A percentile compares a stretch with the other conserved stretches of the same genome.
phyloP scores from a whole-genome alignment of 2,797 vertebrate species.

The Premnoplex brunnescens region DNA sequence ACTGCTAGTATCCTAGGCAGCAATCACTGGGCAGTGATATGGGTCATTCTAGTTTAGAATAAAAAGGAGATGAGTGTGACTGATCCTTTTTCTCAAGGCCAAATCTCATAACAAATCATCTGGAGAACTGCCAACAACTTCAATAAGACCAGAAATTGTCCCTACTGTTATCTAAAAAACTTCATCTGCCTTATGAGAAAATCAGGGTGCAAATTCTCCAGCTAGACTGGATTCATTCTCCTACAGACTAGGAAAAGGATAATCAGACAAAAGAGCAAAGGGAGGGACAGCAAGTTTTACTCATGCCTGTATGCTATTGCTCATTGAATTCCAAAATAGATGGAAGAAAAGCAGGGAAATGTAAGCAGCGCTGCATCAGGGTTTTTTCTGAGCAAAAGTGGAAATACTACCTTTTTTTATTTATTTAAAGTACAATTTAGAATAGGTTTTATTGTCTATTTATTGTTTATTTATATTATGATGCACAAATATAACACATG shows the following conservation, averaged over 20 bases:
- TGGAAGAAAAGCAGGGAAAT: not conserved
- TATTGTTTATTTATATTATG: not conserved
- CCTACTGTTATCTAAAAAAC: slow-evolving; percentile 42
- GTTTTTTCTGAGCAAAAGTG: not conserved
- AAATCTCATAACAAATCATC: slow-evolving; percentile 60
- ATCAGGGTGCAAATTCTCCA: slow-evolving; percentile 25
- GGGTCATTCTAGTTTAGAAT: slow-evolving; percentile 58
- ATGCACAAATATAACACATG: not conserved
- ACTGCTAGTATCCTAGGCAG: slow-evolving; percentile 65
- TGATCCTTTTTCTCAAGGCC: slow-evolving; percentile 53
- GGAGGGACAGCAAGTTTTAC: not conserved
- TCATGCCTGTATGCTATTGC: not conserved
- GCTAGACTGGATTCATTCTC: not conserved
- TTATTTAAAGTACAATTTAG: not conserved
- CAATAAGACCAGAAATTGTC: slow-evolving; percentile 32
- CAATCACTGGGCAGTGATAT: slow-evolving; percentile 42
- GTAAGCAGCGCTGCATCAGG: not conserved
- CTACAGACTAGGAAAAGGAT: not conserved
- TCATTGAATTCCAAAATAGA: not conserved
- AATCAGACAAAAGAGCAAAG: slow-evolving; percentile 18
- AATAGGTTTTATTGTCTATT: not conserved
- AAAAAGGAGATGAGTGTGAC: slow-evolving; percentile 58
- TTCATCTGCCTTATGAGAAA: slow-evolving; percentile 30
- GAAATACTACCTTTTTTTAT: not conserved
- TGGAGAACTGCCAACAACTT: slow-evolving; percentile 56